Base-by-base conservation (phyloP, 2,113 vertebrate species). In the Hippocampus mohnikei region DNA sequence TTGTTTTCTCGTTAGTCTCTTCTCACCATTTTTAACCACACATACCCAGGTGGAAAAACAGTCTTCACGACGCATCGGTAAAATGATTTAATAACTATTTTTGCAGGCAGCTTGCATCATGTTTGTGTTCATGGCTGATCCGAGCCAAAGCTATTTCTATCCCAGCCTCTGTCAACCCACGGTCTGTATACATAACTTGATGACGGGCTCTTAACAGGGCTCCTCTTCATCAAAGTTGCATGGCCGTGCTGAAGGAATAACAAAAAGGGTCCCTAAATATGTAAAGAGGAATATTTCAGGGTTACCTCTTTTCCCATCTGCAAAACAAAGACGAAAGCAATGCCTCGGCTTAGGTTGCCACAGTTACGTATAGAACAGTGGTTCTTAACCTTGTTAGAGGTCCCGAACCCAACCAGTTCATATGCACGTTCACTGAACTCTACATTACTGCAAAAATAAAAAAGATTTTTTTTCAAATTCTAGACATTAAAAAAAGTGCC, bases 181-280 rank as follows among this genome's bases (percentile, higher is more conserved):
- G 20, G 75, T 23, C 46, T 67, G 80, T 56, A 50, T 70, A 70
- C 60, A 75, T 58, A 58, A 73, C 71, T 81, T 53, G 55, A 62
- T 68, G 70, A 66, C 70, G 74, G 59, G 67, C 79, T 85, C 74
- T 74, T 78, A 75, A 75, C 75, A 27, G 71, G 69, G 76, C 33
- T 59, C 62, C 72, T 81, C 72, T 76, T 77, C 78, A 86, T 88
- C 71, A 85, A 88, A 82, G 72, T 77, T 88, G 61, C 79, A 89
- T 82, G 81, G 56, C 8, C 20, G 29, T 59, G 69, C 73, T 27
- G 56, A 73, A 60, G 71, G 77, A 72, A 27, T 73, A 72, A 76
- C 68, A 74, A 71, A 66, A 71, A 53, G 48, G 46, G 71, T 73
- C 75, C 78, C 74, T 81, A 78, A 86, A 83, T 50, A 75, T 37